Conservation (phyloP, 1,140 invertebrate species). For the Anthonomus grandis region DNA sequence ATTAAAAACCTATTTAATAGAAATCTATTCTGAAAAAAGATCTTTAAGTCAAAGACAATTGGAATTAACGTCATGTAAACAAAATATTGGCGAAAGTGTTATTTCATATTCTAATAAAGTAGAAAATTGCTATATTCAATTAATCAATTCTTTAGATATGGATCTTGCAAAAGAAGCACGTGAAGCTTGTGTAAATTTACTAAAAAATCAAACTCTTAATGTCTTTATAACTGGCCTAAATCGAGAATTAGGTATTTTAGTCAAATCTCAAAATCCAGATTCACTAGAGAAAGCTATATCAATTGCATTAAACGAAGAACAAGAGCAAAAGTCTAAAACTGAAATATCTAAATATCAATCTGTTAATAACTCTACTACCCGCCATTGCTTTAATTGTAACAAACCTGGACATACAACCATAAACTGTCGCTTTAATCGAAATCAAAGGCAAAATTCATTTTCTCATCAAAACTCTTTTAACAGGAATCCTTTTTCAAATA, state of each 20-base stretch:
- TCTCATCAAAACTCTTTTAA: background rate
- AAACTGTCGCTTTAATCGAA: constrained; percentile 5
- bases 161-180: constrained; percentile 26
- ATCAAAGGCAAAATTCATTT: background rate
- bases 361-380: background rate
- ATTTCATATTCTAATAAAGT: constrained; percentile 28
- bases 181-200: constrained; percentile 25
- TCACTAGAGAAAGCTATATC: constrained; percentile 33
- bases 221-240: constrained; percentile 32
- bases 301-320: constrained; percentile 31
- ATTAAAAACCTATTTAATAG: constrained; percentile 14
- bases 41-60: constrained; percentile 11
- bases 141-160: constrained; percentile 31
- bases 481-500: constrained; percentile 1
- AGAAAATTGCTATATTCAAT: constrained; percentile 35
- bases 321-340: constrained; percentile 29
- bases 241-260: constrained; percentile 24
- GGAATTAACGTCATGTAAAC: constrained; percentile 15
- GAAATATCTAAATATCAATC: constrained; percentile 4
- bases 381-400: constrained; percentile 11
- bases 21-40: constrained; percentile 13
- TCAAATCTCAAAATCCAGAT: constrained; percentile 6
- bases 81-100: constrained; percentile 29
- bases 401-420: constrained; percentile 1
- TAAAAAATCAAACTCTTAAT: constrained; percentile 34